Evolutionary conservation across 2,113 vertebrate genomes (phyloP), one percentile per base, ranked within the genome.

Genomic region (Gymnobelideus leadbeateri): DNA sequence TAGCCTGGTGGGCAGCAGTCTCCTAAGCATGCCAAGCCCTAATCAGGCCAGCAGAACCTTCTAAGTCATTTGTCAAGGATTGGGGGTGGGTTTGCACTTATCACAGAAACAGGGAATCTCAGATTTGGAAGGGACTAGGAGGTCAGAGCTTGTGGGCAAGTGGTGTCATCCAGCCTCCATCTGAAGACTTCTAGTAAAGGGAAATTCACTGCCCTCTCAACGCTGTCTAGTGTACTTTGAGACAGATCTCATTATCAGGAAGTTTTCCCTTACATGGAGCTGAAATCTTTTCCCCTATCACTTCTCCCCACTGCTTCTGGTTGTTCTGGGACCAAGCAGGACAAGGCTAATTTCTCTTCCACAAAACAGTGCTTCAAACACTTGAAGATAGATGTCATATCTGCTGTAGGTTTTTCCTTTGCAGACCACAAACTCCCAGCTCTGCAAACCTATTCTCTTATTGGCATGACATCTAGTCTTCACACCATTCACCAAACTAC

Each of bases 221-320:
- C 12, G 14, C 68, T 43, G 68, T 84, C 68, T 21, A n/a, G 19
- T 84, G 19, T 43, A 84, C 37, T 84, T 84, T 43, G 68, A 23
- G 68, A 84, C n/a, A n/a, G 5, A 84, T 21, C 12, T 43, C 68
- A 23, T 43, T 84, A 84, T 84, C 43, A 43, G n/a, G 37, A 84
- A 43, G 68, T 84, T 84, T 55, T 84, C 43, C 68, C 68, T 84
- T 84, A 84, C n/a, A 84, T 84, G 68, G 68, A 84, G 68, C 68
- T 84, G 68, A 84, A 84, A 43, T 43, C n/a, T 43, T 84, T 23
- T 19, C 23, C 68, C 19, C 68, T 23, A 21, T 43, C n/a, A 43
- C n/a, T 84, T 84, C 37, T 84, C 68, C 37, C 37, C 68, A 43
- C 43, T 84, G 16, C 68, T 84, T 84, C 37, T 43, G n/a, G 19